These are phyloP conservation scores for Xyliphius kryptos DNA, from an alignment of 2,113 vertebrate genomes.

Conservation along the genomic window DNA sequence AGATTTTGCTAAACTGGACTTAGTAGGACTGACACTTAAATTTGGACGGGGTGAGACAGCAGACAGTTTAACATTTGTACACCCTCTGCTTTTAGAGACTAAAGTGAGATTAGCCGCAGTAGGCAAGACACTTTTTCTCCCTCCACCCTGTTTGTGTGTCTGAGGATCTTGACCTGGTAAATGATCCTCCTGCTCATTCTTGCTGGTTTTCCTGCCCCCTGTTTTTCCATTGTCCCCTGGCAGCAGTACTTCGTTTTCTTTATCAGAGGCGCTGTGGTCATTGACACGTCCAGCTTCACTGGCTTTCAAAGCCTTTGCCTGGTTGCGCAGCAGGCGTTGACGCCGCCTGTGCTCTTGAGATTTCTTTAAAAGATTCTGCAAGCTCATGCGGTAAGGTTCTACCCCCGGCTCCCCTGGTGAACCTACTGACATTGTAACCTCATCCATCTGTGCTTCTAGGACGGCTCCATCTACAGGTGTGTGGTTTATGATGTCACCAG, in stretches of 20 bases:
- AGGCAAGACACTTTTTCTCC: too few relatives aligned
- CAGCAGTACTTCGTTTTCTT: constrained; percentile 31
- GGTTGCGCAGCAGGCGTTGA: constrained; percentile 58
- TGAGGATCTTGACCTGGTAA: too few relatives aligned
- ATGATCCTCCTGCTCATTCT: too few relatives aligned
- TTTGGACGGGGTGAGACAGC: constrained; percentile 11
- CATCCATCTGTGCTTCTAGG: constrained; percentile 37
- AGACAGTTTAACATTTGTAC: constrained; percentile 4
- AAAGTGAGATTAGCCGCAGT: constrained; percentile 6
- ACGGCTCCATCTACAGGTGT: constrained; percentile 57
- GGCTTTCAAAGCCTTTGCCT: constrained; percentile 46
- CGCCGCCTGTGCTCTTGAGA: constrained; percentile 62
- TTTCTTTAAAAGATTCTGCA: constrained; percentile 65
- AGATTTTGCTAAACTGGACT: constrained; percentile 3
- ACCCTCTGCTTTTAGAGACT: neutral
- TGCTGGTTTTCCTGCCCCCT: neutral
- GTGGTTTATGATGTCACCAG: constrained; percentile 56
- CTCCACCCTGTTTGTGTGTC: too few relatives aligned
- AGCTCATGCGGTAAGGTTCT: constrained; percentile 53
- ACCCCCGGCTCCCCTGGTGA: constrained; percentile 14
- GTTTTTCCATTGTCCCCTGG: constrained; percentile 40
- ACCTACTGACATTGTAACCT: constrained; percentile 19
- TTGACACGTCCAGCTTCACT: neutral
- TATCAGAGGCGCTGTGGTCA: constrained; percentile 33
- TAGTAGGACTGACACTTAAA: neutral